Evolutionary conservation across 2,888 invertebrate species (phyloP).

Genomic region (Gnatocerus cornutus): DNA sequence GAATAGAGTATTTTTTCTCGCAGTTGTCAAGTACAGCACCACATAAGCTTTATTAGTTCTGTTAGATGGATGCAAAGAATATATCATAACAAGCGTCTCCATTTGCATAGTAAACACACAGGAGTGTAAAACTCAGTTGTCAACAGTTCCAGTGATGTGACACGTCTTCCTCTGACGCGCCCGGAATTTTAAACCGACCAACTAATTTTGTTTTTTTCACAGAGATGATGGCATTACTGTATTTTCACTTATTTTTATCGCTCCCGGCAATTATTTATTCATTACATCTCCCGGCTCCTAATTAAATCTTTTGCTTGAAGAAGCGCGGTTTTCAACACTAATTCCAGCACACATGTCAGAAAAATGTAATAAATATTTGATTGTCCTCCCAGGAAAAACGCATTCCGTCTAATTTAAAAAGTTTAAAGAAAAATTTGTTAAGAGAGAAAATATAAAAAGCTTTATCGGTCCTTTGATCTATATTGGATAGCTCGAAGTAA

Average conservation of each 20-base stretch:
- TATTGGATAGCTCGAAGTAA: slow-evolving; percentile 43
- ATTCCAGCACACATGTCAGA: no score
- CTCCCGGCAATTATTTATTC: slow-evolving; percentile 39
- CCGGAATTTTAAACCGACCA: slow-evolving; percentile 21
- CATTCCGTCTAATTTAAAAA: slow-evolving; percentile 47
- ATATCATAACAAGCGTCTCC: slow-evolving; percentile 24
- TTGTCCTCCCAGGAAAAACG: no score
- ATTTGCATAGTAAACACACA: slow-evolving; percentile 38
- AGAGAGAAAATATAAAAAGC: slow-evolving; percentile 30
- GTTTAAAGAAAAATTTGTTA: slow-evolving; percentile 44
- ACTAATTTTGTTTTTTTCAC: slow-evolving; percentile 31
- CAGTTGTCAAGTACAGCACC: no score
- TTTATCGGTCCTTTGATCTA: slow-evolving; percentile 47
- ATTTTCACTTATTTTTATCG: slow-evolving; percentile 28
- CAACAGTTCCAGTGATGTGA: slow-evolving; percentile 32
- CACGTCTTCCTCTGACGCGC: slow-evolving; percentile 30
- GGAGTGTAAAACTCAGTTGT: slow-evolving; percentile 40
- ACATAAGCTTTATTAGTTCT: neutral
- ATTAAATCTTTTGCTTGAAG: slow-evolving; percentile 20
- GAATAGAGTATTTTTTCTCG: no score
- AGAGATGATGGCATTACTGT: slow-evolving; percentile 15
- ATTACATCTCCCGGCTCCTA: slow-evolving; percentile 26
- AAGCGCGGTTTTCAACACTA: no score
- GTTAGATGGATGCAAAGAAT: slow-evolving; percentile 11
- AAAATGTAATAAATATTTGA: slow-evolving; percentile 9